Evolutionary conservation across 1,140 invertebrate species (phyloP), one percentile per base, ranked within the genome.

Genomic region (Gonatopus flavifemur): DNA sequence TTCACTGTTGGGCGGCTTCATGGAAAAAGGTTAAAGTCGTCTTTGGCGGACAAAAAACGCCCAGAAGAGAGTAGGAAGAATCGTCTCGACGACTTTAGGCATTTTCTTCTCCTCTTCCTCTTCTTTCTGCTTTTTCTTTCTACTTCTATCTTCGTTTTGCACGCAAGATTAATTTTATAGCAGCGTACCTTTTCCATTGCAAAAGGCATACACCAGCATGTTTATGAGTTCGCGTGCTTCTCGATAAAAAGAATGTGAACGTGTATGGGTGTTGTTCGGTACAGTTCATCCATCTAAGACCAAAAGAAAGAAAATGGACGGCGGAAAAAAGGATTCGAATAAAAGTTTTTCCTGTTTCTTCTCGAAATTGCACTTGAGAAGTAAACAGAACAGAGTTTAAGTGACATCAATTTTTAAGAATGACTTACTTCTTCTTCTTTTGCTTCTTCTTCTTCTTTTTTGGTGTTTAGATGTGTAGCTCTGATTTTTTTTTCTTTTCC

Each of bases 101-200:
- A 37, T 42, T 45, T 47, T 33, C 21, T 21, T 18, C 41, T 22
- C 20, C 33, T 41, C 16, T 51, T 32, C 32, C 36, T 55, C 25
- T 42, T 36, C 31, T 37, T 55, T 48, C 48, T 47, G 40, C 25
- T 42, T 41, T 21, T 37, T 30, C 46, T 37, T 31, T 41, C 20
- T 32, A 9, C 19, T 25, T 48, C 52, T 55, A 49, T 55, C 55
- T 55, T 56, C 51, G 51, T 63, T 64, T 55, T 38, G 38, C 44
- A 52, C 55, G 55, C 59, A 52, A 64, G 55, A 62, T 56, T 61
- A 63, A 61, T 61, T 63, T 60, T 53, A 65, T 60, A 55, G 57
- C 44, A 44, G 25, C 24, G 46, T 42, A 49, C 46, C 36, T 49
- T 53, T 44, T n/a, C n/a, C n/a, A n/a, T n/a, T n/a, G n/a, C n/a